Percentiles rank a stretch among this genome's conserved stretches.
phyloP scores from a whole-genome alignment of 2,888 invertebrate genomes.

The Saturnia pavonia region DNA sequence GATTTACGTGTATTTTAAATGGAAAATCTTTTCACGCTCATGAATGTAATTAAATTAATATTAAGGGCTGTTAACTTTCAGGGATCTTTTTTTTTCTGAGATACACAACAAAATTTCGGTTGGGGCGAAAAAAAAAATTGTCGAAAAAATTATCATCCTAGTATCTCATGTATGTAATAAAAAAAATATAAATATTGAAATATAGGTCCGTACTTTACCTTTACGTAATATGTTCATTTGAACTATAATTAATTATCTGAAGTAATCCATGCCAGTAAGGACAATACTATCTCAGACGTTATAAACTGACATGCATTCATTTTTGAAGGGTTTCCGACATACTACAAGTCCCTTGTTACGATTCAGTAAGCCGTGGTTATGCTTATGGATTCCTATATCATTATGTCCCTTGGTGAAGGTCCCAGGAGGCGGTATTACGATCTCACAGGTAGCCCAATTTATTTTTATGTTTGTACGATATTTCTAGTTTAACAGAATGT shows the following conservation, averaged over 20 bases:
- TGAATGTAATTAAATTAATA: too few species aligned
- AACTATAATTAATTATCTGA: not conserved
- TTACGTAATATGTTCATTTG: too few species aligned
- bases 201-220: too few species aligned
- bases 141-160: too few species aligned
- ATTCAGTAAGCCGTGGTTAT: constrained; percentile 52
- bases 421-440: constrained; percentile 64
- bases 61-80: too few species aligned
- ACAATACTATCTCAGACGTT: not conserved
- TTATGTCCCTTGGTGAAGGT: constrained; percentile 45
- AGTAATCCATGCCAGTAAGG: not conserved
- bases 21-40: too few species aligned
- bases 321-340: constrained; percentile 1
- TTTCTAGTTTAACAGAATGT: not conserved
- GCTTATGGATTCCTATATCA: constrained; percentile 63
- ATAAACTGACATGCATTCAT: not conserved
- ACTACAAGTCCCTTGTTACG: constrained; percentile 42
- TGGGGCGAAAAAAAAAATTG: too few species aligned
- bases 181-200: too few species aligned
- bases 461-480: constrained; percentile 63
- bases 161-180: too few species aligned
- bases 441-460: constrained; percentile 70
- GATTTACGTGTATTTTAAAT: too few species aligned
- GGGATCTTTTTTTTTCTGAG: too few species aligned
- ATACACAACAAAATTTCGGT: too few species aligned